Conservation (phyloP, 2,797 vertebrate genomes). For the Helostoma temminkii region DNA sequence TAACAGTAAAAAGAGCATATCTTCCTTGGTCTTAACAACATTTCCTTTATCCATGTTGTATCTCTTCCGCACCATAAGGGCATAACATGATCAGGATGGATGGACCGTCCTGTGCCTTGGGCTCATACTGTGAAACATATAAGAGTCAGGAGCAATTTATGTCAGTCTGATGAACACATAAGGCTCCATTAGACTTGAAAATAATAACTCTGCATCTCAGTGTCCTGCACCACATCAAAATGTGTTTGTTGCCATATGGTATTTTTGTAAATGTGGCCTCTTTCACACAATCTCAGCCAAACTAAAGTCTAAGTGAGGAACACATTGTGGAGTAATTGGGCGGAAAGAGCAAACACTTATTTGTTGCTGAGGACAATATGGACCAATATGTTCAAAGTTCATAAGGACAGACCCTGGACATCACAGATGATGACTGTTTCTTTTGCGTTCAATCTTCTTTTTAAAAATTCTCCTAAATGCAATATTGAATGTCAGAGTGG, state of each 20-base stretch:
- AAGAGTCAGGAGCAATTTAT: neutral
- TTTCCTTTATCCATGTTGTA: conserved; percentile 54
- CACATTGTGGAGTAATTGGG: conserved; percentile 17
- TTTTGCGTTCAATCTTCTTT: neutral
- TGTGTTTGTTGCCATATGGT: conserved; percentile 13
- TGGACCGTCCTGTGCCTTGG: conserved; percentile 23
- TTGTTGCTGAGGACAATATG: conserved; percentile 11
- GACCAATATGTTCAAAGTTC: neutral
- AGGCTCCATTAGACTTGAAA: neutral
- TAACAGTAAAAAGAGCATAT: conserved; percentile 15
- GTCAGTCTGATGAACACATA: neutral
- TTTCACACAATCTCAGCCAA: neutral
- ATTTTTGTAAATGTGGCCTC: neutral
- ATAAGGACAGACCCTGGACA: neutral
- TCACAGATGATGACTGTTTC: neutral
- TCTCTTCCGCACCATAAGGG: conserved; percentile 69
- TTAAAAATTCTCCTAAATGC: neutral
- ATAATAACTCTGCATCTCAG: neutral
- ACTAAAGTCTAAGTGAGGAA: neutral
- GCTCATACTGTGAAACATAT: conserved; percentile 3
- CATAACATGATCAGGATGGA: conserved; percentile 56
- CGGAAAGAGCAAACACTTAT: conserved; percentile 26
- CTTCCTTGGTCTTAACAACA: conserved; percentile 24
- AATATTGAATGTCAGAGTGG: neutral
- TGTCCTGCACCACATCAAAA: neutral